phyloP scores from a whole-genome alignment of 2,888 invertebrate genomes.

The Plemyria rubiginata region DNA sequence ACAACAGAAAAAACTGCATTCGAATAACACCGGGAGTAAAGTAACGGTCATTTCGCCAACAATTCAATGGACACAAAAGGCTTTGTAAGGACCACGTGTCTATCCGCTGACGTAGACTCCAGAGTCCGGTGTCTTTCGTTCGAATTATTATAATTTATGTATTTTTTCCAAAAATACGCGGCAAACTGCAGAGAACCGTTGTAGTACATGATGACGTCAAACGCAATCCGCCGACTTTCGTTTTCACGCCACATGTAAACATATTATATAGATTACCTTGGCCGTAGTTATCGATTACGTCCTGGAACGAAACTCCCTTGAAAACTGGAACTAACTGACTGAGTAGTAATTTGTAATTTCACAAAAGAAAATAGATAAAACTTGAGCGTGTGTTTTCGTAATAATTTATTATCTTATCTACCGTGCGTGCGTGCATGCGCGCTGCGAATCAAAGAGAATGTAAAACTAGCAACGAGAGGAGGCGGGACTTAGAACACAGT shows the following conservation, averaged over 20 bases:
- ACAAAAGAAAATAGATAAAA: too few species aligned
- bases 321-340: not conserved
- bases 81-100: not conserved
- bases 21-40: not conserved
- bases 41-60: not conserved
- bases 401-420: too few species aligned
- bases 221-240: not conserved
- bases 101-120: not conserved
- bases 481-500: too few species aligned
- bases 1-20: not conserved
- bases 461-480: too few species aligned
- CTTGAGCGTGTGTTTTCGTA: too few species aligned
- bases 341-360: too few species aligned
- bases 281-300: not conserved
- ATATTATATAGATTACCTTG: not conserved
- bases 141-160: too few species aligned
- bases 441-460: too few species aligned
- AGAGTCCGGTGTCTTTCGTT: not conserved
- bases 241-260: not conserved
- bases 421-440: too few species aligned
- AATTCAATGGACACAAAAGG: not conserved
- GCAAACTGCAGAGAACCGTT: not conserved
- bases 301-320: not conserved
- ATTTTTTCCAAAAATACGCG: not conserved
- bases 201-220: not conserved